Percentiles rank a stretch among this genome's conserved stretches.
phyloP scores from a whole-genome alignment of 1,140 invertebrate species.

The Zaprionus lachaisei region DNA sequence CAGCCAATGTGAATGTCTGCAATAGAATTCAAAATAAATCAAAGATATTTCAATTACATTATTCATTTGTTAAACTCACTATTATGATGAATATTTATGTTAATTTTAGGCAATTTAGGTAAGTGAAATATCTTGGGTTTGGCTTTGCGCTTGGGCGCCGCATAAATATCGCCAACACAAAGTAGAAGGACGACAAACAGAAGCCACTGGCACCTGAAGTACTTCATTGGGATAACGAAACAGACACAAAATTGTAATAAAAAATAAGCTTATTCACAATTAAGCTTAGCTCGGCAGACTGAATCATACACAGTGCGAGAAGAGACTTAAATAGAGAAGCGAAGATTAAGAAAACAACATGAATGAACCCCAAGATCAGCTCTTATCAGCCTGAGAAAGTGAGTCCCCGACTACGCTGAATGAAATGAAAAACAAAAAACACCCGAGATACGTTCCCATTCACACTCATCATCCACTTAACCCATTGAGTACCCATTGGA shows the following conservation, averaged over 20 bases:
- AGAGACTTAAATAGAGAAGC: conserved; percentile 35
- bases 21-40: conserved; percentile 6
- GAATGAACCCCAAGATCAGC: conserved; percentile 18
- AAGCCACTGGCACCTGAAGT: conserved; percentile 51
- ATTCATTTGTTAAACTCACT: conserved; percentile 46
- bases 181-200: conserved; percentile 38
- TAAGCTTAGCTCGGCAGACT: neutral
- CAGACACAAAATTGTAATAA: neutral
- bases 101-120: conserved; percentile 53
- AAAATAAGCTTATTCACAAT: neutral
- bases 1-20: conserved; percentile 66
- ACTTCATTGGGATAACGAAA: conserved; percentile 46
- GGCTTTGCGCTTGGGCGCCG: conserved; percentile 48
- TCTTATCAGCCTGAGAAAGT: conserved; percentile 54
- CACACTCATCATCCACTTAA: conserved; percentile 41
- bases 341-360: neutral
- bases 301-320: neutral
- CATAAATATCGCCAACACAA: conserved; percentile 24
- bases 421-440: neutral
- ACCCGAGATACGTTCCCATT: conserved; percentile 6
- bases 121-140: conserved; percentile 18
- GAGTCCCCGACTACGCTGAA: conserved; percentile 38
- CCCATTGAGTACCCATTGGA: conserved; percentile 53
- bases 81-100: conserved; percentile 71
- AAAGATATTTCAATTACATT: neutral